A percentile compares a stretch with the other conserved stretches of the same genome.
These are phyloP conservation scores for Petaurus breviceps DNA, from an alignment of 2,113 vertebrate genomes.

Conservation along the genomic window DNA sequence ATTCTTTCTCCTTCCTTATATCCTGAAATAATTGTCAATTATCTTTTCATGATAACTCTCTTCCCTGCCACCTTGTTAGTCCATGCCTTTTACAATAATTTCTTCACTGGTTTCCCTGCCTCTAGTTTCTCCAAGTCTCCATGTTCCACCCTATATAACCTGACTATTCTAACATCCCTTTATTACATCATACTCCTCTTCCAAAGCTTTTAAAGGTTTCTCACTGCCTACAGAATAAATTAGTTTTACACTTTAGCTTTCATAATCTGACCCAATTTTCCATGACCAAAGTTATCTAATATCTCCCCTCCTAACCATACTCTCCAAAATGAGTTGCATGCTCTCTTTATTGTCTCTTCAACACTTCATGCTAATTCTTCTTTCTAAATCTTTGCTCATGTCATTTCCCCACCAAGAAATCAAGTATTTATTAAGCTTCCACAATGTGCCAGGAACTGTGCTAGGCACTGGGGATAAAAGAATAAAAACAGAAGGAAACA, in stretches of 20 bases:
- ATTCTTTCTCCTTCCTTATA: background rate
- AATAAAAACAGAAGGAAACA: background rate
- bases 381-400: background rate
- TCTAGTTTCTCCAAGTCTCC: rapidly evolving
- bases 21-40: background rate
- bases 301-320: rapidly evolving
- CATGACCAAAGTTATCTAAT: background rate
- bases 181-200: background rate
- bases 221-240: rapidly evolving
- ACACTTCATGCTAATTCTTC: rapidly evolving
- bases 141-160: rapidly evolving
- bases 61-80: background rate
- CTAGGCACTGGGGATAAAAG: background rate
- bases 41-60: background rate
- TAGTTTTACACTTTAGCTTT: rapidly evolving
- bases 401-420: background rate
- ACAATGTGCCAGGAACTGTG: background rate
- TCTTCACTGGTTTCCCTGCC: background rate
- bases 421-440: background rate
- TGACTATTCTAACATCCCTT: rapidly evolving
- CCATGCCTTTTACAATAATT: background rate
- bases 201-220: background rate
- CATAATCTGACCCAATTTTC: background rate
- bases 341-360: background rate
- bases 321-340: background rate